phyloP scores from a whole-genome alignment of 2,797 vertebrate species.

The Hemibagrus guttatus region DNA sequence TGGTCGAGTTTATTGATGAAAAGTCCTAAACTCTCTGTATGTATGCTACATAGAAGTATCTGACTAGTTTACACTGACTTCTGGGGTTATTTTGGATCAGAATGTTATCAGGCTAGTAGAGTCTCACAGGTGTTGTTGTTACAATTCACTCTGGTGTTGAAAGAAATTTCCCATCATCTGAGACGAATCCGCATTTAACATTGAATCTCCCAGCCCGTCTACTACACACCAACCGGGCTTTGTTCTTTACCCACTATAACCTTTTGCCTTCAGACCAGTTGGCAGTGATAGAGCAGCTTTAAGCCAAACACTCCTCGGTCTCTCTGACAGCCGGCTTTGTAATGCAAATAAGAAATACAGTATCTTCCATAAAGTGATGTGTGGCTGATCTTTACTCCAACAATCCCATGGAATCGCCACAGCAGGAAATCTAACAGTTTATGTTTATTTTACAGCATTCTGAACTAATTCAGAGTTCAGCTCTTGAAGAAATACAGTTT shows the following conservation, averaged over 20 bases:
- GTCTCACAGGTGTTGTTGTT: not conserved
- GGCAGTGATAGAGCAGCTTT: slow-evolving; percentile 3
- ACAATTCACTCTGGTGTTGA: not conserved
- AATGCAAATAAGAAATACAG: not conserved
- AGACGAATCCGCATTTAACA: not conserved
- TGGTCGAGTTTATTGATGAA: not conserved
- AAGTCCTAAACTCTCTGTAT: not conserved
- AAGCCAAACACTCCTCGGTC: not conserved
- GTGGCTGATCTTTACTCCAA: not conserved
- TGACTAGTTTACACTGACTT: not conserved
- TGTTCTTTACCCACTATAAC: not conserved
- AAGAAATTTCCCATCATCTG: not conserved
- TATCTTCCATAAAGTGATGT: not conserved
- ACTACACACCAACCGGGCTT: not conserved
- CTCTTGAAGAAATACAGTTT: not conserved
- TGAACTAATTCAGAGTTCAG: slow-evolving; percentile 4
- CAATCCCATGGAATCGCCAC: not conserved
- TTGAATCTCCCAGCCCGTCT: not conserved
- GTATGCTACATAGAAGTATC: not conserved
- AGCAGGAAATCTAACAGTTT: not conserved
- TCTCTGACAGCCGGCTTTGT: not conserved
- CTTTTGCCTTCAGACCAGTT: not conserved
- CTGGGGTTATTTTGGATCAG: not conserved
- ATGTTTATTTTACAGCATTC: not conserved
- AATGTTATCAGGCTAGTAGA: not conserved